These are phyloP conservation scores for Cnemophilus loriae DNA, from an alignment of 2,113 vertebrate genomes.

Conservation along the genomic window DNA sequence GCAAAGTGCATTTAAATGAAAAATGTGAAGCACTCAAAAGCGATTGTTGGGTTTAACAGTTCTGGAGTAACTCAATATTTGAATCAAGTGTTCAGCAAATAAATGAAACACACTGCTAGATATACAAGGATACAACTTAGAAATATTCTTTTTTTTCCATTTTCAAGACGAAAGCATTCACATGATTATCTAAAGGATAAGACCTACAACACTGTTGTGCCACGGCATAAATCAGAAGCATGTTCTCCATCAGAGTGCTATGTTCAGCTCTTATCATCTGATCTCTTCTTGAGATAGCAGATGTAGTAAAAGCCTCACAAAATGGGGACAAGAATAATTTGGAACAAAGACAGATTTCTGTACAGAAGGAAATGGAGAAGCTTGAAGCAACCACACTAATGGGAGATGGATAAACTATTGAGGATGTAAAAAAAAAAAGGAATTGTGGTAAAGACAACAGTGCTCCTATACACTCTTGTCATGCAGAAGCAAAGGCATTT, in stretches of 20 bases:
- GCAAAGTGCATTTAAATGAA: slow-evolving; percentile 29
- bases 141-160: neutral
- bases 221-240: neutral
- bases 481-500: neutral
- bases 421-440: neutral
- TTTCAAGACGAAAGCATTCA: neutral
- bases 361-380: neutral
- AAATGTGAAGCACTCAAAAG: neutral
- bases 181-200: slow-evolving; percentile 34
- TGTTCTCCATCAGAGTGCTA: neutral
- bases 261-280: slow-evolving; percentile 23
- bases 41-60: neutral
- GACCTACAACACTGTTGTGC: neutral
- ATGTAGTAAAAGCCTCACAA: slow-evolving; percentile 25
- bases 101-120: neutral
- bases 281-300: slow-evolving; percentile 33
- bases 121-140: neutral
- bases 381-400: neutral
- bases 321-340: slow-evolving; percentile 17
- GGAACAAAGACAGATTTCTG: slow-evolving; percentile 7
- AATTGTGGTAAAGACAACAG: neutral
- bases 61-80: slow-evolving; percentile 5
- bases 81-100: neutral
- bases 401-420: neutral
- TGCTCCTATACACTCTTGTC: neutral